Conservation (phyloP, 1,140 invertebrate species). For the Hypsibius dujardini region DNA sequence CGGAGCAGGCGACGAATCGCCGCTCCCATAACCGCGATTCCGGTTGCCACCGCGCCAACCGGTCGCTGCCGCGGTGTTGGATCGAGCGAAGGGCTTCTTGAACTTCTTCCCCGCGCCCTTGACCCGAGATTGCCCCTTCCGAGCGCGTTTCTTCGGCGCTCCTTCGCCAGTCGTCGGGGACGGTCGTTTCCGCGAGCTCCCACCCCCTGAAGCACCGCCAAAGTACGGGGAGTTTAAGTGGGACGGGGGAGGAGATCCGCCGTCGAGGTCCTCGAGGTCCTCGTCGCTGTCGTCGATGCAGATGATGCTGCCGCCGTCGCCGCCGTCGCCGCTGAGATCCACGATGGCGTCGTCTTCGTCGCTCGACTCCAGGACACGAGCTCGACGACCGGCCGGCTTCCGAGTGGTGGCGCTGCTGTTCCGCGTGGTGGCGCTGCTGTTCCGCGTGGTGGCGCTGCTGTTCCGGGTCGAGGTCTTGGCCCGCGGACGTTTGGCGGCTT, state of each 20-base stretch:
- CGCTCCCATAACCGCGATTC: too few species aligned
- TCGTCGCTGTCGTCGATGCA: constrained; percentile 5
- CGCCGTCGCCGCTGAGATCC: not conserved
- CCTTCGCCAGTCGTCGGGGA: not conserved
- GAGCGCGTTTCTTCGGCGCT: not conserved
- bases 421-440: not conserved
- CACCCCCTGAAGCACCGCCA: not conserved
- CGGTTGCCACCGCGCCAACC: too few species aligned
- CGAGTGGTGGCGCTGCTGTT: not conserved
- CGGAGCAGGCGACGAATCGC: too few species aligned
- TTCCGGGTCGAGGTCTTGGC: too few species aligned
- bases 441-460: not conserved
- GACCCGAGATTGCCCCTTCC: not conserved
- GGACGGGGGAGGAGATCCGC: not conserved
- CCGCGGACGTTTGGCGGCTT: too few species aligned
- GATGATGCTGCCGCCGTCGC: not conserved
- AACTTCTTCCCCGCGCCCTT: too few species aligned
- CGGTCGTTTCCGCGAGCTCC: not conserved
- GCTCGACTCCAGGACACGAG: constrained; percentile 3
- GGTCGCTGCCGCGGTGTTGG: too few species aligned
- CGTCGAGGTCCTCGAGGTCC: not conserved
- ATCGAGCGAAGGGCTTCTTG: too few species aligned
- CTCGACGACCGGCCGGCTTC: not conserved
- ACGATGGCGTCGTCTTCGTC: not conserved
- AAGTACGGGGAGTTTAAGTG: not conserved